Conservation (phyloP, 2,797 vertebrate species). For the Tiaroga cobitis region DNA sequence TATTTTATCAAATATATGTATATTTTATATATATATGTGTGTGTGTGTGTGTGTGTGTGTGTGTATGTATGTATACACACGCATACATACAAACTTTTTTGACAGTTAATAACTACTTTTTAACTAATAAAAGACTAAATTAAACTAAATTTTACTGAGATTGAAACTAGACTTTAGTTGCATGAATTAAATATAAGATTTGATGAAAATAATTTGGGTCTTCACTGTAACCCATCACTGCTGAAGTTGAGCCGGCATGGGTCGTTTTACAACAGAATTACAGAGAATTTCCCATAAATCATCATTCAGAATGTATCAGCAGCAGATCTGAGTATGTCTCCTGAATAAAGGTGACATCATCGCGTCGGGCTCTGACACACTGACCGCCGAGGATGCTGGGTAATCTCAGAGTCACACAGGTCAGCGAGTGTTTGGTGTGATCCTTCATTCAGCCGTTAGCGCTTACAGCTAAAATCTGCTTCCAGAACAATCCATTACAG, state of each 20-base stretch:
- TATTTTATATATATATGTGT: too few relatives aligned
- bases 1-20: too few relatives aligned
- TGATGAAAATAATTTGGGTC: background rate
- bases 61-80: too few relatives aligned
- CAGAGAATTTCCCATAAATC: background rate
- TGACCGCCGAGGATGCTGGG: slow-evolving; percentile 75
- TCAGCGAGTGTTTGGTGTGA: slow-evolving; percentile 76
- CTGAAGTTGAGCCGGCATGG: background rate
- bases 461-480: slow-evolving; percentile 98
- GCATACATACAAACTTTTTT: background rate
- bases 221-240: background rate
- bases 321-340: background rate
- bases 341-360: background rate
- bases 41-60: too few relatives aligned
- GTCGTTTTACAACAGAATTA: too few relatives aligned
- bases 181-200: background rate
- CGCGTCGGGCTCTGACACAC: too few relatives aligned
- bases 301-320: background rate
- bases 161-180: background rate
- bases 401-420: slow-evolving; percentile 75
- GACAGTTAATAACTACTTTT: background rate
- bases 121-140: background rate
- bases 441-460: slow-evolving; percentile 83
- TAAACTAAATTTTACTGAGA: too few relatives aligned
- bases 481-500: slow-evolving; percentile 98